Evolutionary conservation across 1,140 invertebrate genomes (phyloP), one percentile per base, ranked within the genome.

Genomic region (Andrena cerasifolii): DNA sequence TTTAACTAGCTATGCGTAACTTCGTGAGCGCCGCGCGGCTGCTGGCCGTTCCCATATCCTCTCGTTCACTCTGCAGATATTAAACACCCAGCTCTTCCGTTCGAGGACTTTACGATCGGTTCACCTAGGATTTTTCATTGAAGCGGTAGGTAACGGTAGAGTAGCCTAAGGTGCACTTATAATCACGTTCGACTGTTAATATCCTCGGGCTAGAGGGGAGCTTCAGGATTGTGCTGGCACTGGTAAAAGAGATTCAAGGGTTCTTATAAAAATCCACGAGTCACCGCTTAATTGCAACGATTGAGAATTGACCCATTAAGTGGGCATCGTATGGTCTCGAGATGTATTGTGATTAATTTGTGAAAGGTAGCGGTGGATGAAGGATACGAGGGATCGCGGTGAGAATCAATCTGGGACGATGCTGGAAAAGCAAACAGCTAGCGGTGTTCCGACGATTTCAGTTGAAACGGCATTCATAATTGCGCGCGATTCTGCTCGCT

Each of bases 381-480:
- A 12, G 7, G 56, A 3, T 33, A 31, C 10, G 28, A n/a, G 14
- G 8, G 28, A 58, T 33, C 54, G 14, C 7, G 4, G 36, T 58
- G 14, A 14, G 12, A n/a, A n/a, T 33, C 56, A 12, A 59, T 59
- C 26, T 4, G 12, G 31, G 31, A 59, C n/a, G 40, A 63, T 43
- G 58, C 4, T 8, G 18, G 65, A 54, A 31, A n/a, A 16, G 56
- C 58, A 24, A 53, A 40, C 43, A 24, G 33, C 47, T 18, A 31
- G 6, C 12, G n/a, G 43, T 43, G 26, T 28, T 31, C 24, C n/a
- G 7, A 12, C 33, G 12, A n/a, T 56, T 72, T 71, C n/a, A 26
- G n/a, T 40, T 33, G 28, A 33, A 78, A 73, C 16, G 59, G 10
- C 8, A 58, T 58, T n/a, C 31, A 12, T 62, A 72, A 83, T 77